Evolutionary conservation across 2,113 vertebrate species (phyloP), one percentile per base, ranked within the genome.

Genomic region (Oxyruncus cristatus): DNA sequence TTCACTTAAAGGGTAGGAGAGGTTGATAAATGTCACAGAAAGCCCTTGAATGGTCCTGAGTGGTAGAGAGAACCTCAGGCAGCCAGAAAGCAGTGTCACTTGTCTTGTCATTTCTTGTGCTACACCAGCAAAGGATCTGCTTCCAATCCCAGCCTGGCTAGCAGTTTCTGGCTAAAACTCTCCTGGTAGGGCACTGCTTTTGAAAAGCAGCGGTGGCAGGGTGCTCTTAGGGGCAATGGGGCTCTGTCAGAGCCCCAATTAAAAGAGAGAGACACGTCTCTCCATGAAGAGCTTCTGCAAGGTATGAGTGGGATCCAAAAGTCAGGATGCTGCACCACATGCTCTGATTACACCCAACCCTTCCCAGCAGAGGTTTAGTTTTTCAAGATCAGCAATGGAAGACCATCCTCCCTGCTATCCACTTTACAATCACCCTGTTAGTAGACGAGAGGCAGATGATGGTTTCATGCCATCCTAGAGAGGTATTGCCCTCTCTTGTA

Each of bases 391-490:
- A 0, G 32, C 58, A 47, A 12, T 8, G 23, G n/a, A 37, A 65
- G 44, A 49, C 13, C 61, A 46, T 4, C 21, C 6, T 35, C 44
- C 52, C 7, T 2, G 1, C 33, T 56, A 4, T 7, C 53, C 58
- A 61, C 4, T 63, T 91, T 82, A 15, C 20, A 39, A 24, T 37
- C 23, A 26, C 6, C 7, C 30, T 58, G 19, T 35, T 28, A 61
- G 32, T 41, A 1, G 3, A 30, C 4, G 8, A 42, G 42, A 76
- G 27, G 58, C 23, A 74, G 10, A 19, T 20, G 66, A 46, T 17
- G n/a, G 44, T n/a, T 42, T 28, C 1, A 0, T n/a, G 46, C 17
- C 41, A 28, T 8, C 76, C 37, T 2, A 1, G 37, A 30, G n/a
- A 39, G 11, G 3, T 56, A 37, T 50, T 71, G 61, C 8, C 20